Base-by-base conservation (phyloP, 2,113 vertebrate genomes). In the Colaptes auratus region DNA sequence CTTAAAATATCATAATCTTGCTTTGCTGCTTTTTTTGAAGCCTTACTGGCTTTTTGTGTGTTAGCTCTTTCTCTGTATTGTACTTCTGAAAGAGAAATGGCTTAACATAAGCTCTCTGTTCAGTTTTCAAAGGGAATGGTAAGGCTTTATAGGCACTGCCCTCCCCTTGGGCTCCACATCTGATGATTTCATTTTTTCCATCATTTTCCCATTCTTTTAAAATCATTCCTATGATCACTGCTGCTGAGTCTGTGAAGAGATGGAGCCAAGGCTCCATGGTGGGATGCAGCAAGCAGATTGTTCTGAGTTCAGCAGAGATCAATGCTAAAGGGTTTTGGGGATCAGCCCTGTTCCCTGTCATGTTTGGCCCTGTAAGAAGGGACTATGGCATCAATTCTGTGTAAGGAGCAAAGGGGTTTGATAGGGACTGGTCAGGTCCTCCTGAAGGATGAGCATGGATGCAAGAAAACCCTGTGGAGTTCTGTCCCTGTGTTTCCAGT, bases 211-310 rank as follows among this genome's bases (percentile, higher is more conserved):
- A 6, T 64, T 63, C 24, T 70, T 71, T 36, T 63, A 42, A 33
- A 81, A 82, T 48, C 2, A 1, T 78, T 70, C 6, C 30, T 35
- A 0, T 67, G 8, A 6, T 52, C 0, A 0, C 14, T 28, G 12
- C 46, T 67, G 55, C 42, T 36, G 27, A 35, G 60, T 69, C 33
- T 52, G 67, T 63, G 71, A 72, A 52, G 33, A 67, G 35, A 14
- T 27, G 55, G 61, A 67, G 42, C 1, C 2, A 64, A 85, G 75
- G 4, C 55, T 63, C 15, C 1, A 0, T 42, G 46, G 31, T 72
- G 42, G 20, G 48, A 8, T 77, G 30, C 19, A 77, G 28, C 39
- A 85, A 56, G 9, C 3, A 0, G 25, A 28, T 76, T 71, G 8
- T 31, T 39, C 12, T 3, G 14, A 58, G 21, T 61, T 88, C 53